A percentile compares a stretch with the other conserved stretches of the same genome.
These are phyloP conservation scores for Meleagris gallopavo DNA, from an alignment of 2,113 vertebrate species.

Conservation along the genomic window DNA sequence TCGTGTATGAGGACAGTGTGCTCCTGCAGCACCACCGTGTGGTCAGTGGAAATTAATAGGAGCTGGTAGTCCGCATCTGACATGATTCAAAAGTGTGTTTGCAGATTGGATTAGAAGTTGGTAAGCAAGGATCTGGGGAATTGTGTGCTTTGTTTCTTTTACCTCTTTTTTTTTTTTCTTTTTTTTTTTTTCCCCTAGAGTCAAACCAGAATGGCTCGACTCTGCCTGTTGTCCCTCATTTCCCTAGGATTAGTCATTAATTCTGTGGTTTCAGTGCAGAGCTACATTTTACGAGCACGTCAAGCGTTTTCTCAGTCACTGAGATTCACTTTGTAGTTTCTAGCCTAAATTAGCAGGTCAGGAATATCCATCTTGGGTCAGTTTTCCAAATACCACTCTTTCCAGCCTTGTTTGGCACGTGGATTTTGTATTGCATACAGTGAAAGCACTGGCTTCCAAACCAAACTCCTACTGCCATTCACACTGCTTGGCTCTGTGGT, in stretches of 20 bases:
- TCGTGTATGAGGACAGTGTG: background rate
- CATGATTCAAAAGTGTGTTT: fast-evolving
- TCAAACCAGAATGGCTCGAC: background rate
- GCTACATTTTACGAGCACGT: background rate
- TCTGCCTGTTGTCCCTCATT: background rate
- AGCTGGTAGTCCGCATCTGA: fast-evolving
- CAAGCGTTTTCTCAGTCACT: background rate
- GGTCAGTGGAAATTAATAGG: background rate
- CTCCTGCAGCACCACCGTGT: conserved; percentile 51
- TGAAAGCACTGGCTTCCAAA: background rate
- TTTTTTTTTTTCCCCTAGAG: background rate
- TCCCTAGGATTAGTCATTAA: background rate
- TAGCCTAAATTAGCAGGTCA: background rate
- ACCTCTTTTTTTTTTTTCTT: background rate
- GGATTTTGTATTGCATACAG: background rate
- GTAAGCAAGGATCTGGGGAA: background rate
- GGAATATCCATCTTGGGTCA: background rate
- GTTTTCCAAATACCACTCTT: background rate
- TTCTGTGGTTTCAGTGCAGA: background rate
- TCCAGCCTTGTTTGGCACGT: background rate
- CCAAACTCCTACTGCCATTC: background rate
- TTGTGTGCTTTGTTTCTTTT: background rate
- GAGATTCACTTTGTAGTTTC: background rate
- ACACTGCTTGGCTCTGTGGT: background rate
- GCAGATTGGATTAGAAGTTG: background rate